Conservation (phyloP, 2,797 vertebrate genomes). For the Potorous gilbertii region DNA sequence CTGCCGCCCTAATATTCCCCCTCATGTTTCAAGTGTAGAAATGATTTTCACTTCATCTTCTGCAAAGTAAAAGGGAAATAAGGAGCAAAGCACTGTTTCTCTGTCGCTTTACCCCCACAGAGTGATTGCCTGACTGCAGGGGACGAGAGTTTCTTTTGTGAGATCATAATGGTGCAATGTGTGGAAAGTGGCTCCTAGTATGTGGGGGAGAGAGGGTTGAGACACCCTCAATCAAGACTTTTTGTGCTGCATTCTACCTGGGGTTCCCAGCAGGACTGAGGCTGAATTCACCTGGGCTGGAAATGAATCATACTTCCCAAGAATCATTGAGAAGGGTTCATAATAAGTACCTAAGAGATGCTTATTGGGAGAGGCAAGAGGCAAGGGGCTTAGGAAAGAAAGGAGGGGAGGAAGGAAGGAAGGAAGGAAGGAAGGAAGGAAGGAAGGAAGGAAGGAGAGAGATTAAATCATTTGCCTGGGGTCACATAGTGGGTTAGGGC, state of each 20-base stretch:
- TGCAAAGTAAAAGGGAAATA: conserved; percentile 12
- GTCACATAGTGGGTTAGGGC: not conserved
- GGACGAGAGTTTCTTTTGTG: not conserved
- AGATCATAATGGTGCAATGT: not conserved
- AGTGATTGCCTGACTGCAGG: accelerated
- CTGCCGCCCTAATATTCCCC: conserved; percentile 48
- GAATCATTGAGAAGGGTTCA: not conserved
- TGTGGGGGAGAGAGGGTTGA: conserved; percentile 47
- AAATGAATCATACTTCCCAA: conserved; percentile 59
- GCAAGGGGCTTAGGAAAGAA: no score
- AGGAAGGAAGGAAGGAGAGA: not conserved
- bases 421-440: no score
- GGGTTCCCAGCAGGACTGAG: conserved; percentile 49
- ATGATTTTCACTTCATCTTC: conserved; percentile 53
- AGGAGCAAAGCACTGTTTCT: not conserved
- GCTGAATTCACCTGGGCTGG: conserved; percentile 60
- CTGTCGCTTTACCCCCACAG: not conserved
- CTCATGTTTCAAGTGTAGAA: conserved; percentile 44
- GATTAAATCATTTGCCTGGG: not conserved
- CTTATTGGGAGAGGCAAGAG: not conserved
- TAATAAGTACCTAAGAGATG: not conserved
- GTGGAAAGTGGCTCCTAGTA: conserved; percentile 24
- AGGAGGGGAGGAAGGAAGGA: no score
- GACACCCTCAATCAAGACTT: conserved; percentile 43
- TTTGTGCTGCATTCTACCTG: conserved; percentile 45